phyloP scores from a whole-genome alignment of 2,797 vertebrate genomes.

The Parauchenoglanis ngamensis region DNA sequence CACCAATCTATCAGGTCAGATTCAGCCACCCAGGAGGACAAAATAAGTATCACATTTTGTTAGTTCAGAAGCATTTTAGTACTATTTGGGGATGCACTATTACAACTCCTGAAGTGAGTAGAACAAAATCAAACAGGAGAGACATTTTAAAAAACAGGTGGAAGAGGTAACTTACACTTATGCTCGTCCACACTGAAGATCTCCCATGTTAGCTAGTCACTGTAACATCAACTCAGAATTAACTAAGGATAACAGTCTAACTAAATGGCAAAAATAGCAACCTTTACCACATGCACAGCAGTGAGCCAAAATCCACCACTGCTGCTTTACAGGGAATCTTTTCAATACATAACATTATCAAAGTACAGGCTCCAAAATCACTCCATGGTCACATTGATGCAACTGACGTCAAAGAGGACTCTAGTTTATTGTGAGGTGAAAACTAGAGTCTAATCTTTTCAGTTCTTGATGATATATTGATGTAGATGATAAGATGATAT shows the following conservation, averaged over 20 bases:
- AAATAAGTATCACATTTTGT: neutral
- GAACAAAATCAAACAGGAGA: neutral
- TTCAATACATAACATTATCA: neutral
- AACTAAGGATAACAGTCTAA: neutral
- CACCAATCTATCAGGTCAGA: neutral
- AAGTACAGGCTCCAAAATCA: neutral
- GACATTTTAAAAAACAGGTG: neutral
- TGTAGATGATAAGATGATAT: too few relatives aligned
- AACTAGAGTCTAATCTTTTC: neutral
- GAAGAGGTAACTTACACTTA: neutral
- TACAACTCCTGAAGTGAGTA: neutral
- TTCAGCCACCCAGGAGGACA: neutral
- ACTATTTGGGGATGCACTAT: neutral
- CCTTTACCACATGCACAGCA: neutral
- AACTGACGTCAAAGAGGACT: neutral
- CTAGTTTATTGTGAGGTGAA: neutral
- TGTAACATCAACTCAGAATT: neutral
- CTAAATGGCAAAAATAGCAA: neutral
- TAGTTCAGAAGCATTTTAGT: neutral
- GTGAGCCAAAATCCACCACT: neutral
- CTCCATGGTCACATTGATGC: neutral
- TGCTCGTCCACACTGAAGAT: neutral
- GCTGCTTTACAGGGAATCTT: neutral
- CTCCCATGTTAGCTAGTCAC: neutral
- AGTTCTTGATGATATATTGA: neutral